Base-by-base conservation (phyloP, 2,113 vertebrate species). In the Ovis aries region DNA sequence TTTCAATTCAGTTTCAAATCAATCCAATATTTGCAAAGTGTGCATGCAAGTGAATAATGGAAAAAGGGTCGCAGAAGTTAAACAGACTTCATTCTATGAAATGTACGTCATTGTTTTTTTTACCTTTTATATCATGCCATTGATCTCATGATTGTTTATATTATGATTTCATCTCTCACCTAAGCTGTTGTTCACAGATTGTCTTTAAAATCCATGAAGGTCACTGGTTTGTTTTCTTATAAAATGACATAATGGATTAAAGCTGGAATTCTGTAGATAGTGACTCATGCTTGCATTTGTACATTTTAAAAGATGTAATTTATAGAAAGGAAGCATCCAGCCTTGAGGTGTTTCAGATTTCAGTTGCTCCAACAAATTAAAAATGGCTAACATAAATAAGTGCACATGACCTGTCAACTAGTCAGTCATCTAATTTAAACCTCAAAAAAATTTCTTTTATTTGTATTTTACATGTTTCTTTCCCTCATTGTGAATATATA, bases 251-350 rank as follows among this genome's bases (percentile, higher is more conserved):
- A 97, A 98, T 97, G 57, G 53, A 97, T 97, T 84, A 92, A 95
- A 95, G 84, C 82, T 97, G 90, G 95, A 96, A 74, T 97, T 97
- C 88, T 95, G 53, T 91, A 97, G 94, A 92, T 96, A 87, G 85
- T 98, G 97, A 98, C 84, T 98, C 97, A 98, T 97, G 48, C 94
- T 96, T 94, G 62, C 88, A 97, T 95, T 96, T 85, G 91, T 95
- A 96, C 88, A 82, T 98, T 98, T 97, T 93, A 94, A 96, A 64
- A 90, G 88, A 94, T 87, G 40, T 92, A 95, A 98, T 98, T 98
- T 97, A 90, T 94, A 88, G 84, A 97, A 96, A 95, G 52, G 85
- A 98, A 97, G 50, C 92, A 90, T 91, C 53, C 81, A 97, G 57
- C 36, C 53, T 97, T 94, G 80, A 96, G 74, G 25, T 97, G 27